phyloP scores from a whole-genome alignment of 2,797 vertebrate species.

The Clarias laeviceps region DNA sequence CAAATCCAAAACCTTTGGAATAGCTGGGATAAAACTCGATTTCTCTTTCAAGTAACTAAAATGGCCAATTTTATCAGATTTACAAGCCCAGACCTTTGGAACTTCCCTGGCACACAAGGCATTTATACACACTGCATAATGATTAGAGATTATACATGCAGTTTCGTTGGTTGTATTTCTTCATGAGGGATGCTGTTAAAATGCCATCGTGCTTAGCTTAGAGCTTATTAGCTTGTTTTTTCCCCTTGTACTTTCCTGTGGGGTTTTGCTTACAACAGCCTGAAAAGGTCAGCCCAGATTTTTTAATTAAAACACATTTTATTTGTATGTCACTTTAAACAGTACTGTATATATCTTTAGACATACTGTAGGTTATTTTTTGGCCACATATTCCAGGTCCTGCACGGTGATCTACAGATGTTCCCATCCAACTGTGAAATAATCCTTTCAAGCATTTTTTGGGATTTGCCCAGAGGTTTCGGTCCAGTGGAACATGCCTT shows the following conservation, averaged over 20 bases:
- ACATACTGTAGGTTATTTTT: background rate
- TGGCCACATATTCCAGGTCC: background rate
- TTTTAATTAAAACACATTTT: background rate
- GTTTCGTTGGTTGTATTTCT: background rate
- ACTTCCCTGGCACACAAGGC: background rate
- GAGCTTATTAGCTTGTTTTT: background rate
- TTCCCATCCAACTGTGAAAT: background rate
- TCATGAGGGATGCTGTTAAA: background rate
- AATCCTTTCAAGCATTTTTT: background rate
- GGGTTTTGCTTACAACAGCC: background rate
- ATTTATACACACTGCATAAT: background rate
- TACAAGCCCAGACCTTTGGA: background rate
- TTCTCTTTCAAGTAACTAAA: background rate
- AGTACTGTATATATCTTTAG: background rate
- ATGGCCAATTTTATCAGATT: background rate
- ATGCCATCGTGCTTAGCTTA: background rate
- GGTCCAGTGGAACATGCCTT: background rate
- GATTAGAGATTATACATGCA: slow-evolving; percentile 2
- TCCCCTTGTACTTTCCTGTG: background rate
- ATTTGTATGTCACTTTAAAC: background rate
- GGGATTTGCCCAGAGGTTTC: background rate
- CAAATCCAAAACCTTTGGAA: background rate
- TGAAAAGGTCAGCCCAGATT: background rate
- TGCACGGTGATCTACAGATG: background rate
- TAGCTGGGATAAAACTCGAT: background rate